Percentiles rank a stretch among this genome's conserved stretches.
phyloP scores from a whole-genome alignment of 2,888 invertebrate species.

The Hedya salicella region DNA sequence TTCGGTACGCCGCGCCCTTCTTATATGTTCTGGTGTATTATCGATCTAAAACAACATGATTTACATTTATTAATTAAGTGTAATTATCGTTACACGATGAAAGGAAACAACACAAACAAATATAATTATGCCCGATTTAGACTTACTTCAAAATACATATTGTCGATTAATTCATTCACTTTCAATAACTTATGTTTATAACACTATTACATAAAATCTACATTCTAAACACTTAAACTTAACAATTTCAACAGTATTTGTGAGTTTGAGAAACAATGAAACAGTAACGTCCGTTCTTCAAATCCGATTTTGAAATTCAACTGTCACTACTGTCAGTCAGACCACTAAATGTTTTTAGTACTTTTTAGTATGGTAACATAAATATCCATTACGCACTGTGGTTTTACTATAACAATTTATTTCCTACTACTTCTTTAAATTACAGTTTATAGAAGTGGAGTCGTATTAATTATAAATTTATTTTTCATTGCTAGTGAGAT shows the following conservation, averaged over 20 bases:
- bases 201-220: background rate
- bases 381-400: background rate
- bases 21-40: conserved; percentile 78
- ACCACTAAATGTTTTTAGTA: background rate
- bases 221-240: conserved; percentile 20
- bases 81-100: background rate
- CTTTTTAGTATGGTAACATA: conserved; percentile 14
- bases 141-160: conserved; percentile 71
- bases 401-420: no score
- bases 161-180: conserved; percentile 11
- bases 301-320: conserved; percentile 34
- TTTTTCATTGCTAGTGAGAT: no score
- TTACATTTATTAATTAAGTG: conserved; percentile 11
- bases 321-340: conserved; percentile 10
- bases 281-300: conserved; percentile 26
- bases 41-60: conserved; percentile 66
- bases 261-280: conserved; percentile 18
- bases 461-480: no score
- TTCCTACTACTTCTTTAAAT: no score
- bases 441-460: no score
- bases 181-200: conserved; percentile 24
- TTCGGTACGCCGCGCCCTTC: conserved; percentile 66
- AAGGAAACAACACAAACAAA: conserved; percentile 20
- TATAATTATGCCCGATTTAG: background rate
- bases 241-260: background rate